Base-by-base conservation (phyloP, 2,888 invertebrate species). In the Caenorhabditis becei region DNA sequence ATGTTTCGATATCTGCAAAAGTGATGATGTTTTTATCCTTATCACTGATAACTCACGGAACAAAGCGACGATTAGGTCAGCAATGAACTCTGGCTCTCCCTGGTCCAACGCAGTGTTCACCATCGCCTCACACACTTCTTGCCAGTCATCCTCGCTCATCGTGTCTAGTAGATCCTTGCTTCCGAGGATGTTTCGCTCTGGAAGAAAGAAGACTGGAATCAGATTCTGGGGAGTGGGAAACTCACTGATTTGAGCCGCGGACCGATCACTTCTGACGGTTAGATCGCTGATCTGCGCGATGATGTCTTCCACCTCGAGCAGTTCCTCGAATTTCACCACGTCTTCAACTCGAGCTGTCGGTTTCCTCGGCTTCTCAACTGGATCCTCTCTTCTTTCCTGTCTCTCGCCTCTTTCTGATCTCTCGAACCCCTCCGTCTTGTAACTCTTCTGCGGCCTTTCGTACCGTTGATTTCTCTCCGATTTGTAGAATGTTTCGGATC, bases 101-200 rank as follows among this genome's bases (percentile, higher is more conserved):
- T 81, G 72, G 16, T 77, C 70, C 18, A 85, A 10, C 0, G 83
- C 85, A 20, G 81, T 78, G 24, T 20, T 41, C 14, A 80, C 28
- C 56, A 85, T 58, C 14, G 69, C 49, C 32, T 77, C 56, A 41
- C 78, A 72, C 51, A 85, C 67, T 37, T 65, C 56, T 16, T 77
- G 47, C 85, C 85, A 85, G 41, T 83, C 83, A 7, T 80, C 79
- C 35, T 82, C 82, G n/a, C 78, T 72, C 82, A 85, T 83, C 35
- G 72, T 58, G 3, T 75, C 78, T 11, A 83, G n/a, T 16, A 81
- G n/a, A 61, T 70, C 75, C 7, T 41, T 49, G 24, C 69, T 77
- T 5, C 58, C 49, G 5, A 79, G 26, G 2, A 85, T 83, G 53
- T 83, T 83, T n/a, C 82, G 56, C 37, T 83, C 85, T 85, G 51